phyloP scores from a whole-genome alignment of 2,797 vertebrate species.

The Myioborus melanocephalus region DNA sequence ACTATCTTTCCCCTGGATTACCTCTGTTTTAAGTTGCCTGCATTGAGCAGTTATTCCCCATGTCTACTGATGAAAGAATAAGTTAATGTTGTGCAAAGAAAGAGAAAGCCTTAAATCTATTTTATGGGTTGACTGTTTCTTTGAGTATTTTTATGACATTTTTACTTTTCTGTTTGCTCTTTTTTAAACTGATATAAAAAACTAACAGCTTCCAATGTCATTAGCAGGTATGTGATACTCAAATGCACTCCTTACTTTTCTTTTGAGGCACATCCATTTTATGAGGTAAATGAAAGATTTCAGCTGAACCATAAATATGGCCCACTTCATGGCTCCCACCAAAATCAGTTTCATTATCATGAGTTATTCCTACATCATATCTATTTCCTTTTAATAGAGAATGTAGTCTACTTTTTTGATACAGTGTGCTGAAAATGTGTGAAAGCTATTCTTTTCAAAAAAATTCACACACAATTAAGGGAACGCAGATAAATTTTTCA shows the following conservation, averaged over 20 bases:
- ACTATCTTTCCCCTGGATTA: neutral
- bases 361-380: neutral
- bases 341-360: neutral
- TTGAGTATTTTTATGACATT: constrained; percentile 5
- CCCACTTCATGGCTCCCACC: neutral
- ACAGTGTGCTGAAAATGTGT: neutral
- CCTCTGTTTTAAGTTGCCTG: neutral
- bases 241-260: neutral
- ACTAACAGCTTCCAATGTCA: neutral
- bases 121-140: neutral
- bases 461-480: neutral
- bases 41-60: neutral
- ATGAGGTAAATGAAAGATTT: neutral
- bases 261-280: neutral
- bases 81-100: neutral
- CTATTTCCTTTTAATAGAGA: neutral
- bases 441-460: neutral
- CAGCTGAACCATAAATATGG: neutral
- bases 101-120: neutral
- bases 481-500: neutral
- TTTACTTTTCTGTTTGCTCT: constrained; percentile 8
- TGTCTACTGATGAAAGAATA: neutral
- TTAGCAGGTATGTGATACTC: neutral
- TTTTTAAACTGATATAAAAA: constrained; percentile 16
- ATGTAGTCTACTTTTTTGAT: neutral